These are phyloP conservation scores for Metacarcinus magister DNA, from an alignment of 2,888 invertebrate species.

Conservation along the genomic window DNA sequence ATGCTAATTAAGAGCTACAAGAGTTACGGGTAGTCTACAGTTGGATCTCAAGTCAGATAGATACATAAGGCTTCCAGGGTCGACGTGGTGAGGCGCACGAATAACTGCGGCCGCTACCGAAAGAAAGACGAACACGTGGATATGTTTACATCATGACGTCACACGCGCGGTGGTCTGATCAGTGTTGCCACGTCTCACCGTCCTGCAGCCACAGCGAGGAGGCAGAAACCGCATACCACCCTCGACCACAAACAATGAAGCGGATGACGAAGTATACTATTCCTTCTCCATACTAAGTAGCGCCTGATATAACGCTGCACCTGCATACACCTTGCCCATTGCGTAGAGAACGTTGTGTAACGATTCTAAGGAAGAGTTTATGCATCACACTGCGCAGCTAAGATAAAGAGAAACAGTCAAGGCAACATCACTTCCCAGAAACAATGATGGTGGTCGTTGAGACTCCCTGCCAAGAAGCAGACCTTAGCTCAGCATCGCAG, in stretches of 20 bases:
- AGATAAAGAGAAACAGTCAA: not conserved
- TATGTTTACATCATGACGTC: constrained; percentile 79
- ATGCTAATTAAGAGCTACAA: not conserved
- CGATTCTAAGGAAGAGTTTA: not conserved
- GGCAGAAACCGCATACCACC: not conserved
- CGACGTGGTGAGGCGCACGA: not conserved
- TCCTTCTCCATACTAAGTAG: not conserved
- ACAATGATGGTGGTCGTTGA: not conserved
- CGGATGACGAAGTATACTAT: not conserved
- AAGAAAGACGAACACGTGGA: constrained; percentile 77
- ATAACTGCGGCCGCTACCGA: not conserved
- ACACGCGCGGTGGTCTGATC: constrained; percentile 59
- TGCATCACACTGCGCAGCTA: not conserved
- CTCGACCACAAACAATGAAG: not conserved
- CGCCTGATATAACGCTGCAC: not conserved
- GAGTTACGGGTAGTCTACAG: not conserved
- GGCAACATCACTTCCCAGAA: not conserved
- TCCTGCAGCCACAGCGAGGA: not conserved
- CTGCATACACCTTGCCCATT: not conserved
- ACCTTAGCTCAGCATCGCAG: not conserved
- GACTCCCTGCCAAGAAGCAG: not conserved
- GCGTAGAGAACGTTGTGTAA: not conserved
- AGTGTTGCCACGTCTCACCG: constrained; percentile 54
- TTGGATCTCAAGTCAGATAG: not conserved
- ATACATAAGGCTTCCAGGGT: not conserved